A percentile compares a stretch with the other conserved stretches of the same genome.
Evolutionary conservation across 2,888 invertebrate species (phyloP).

Genomic region (Scrobipalpa atriplicella): DNA sequence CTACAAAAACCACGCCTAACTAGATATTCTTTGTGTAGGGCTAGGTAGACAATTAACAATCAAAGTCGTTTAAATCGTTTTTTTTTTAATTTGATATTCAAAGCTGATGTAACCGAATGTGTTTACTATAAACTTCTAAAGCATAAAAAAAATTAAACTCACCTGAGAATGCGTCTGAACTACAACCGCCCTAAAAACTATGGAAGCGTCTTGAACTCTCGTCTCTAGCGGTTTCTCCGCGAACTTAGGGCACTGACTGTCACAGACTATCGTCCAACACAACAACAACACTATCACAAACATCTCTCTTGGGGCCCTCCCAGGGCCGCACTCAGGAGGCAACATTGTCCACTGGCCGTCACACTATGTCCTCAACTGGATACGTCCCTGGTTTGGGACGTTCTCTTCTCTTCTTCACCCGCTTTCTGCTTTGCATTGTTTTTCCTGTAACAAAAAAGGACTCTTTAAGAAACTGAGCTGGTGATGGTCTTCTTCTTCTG

Average conservation of each 20-base stretch:
- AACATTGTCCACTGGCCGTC: conserved; percentile 20
- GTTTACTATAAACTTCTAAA: too few relatives aligned
- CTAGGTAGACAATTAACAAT: too few relatives aligned
- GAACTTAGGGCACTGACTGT: conserved; percentile 77
- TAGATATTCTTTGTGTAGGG: too few relatives aligned
- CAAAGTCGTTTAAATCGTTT: too few relatives aligned
- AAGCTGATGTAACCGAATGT: too few relatives aligned
- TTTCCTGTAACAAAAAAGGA: conserved; percentile 68
- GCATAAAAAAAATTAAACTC: conserved; percentile 37
- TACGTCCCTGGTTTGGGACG: conserved; percentile 63
- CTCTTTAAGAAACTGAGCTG: not conserved
- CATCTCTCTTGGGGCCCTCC: conserved; percentile 50
- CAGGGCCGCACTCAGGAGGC: conserved; percentile 23
- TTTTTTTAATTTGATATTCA: too few relatives aligned
- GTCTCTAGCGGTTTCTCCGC: conserved; percentile 80
- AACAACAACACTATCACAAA: conserved; percentile 66
- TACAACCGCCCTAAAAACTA: conserved; percentile 80
- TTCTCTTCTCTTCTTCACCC: conserved; percentile 66
- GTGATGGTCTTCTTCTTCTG: too few relatives aligned
- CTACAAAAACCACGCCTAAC: too few relatives aligned
- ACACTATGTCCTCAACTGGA: conserved; percentile 51
- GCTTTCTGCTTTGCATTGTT: conserved; percentile 70
- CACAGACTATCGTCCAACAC: conserved; percentile 77
- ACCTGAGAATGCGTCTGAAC: conserved; percentile 75
- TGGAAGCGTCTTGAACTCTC: conserved; percentile 77